Conservation (phyloP, 2,888 invertebrate genomes). For the Lissocephala sabroskyi region DNA sequence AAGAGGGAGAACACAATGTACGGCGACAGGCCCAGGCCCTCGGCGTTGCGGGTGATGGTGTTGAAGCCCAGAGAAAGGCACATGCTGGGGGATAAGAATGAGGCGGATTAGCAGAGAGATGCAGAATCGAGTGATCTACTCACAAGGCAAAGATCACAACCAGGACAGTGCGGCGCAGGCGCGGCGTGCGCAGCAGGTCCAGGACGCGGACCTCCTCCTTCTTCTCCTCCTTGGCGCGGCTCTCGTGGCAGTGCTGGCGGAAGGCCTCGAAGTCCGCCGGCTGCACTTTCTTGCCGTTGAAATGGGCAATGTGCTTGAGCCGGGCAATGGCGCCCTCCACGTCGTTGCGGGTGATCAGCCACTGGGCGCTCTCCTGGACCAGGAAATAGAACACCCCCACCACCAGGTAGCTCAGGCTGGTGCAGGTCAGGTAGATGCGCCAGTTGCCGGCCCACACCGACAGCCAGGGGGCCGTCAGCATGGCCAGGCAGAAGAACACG, state of each 20-base stretch:
- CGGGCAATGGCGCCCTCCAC: conserved; percentile 74
- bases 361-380: conserved; percentile 76
- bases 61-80: conserved; percentile 75
- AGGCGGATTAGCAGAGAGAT: not conserved
- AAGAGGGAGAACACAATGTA: conserved; percentile 74
- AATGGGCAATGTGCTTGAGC: conserved; percentile 73
- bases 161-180: conserved; percentile 73
- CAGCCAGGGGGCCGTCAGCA: conserved; percentile 73
- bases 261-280: conserved; percentile 63
- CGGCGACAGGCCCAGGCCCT: conserved; percentile 74
- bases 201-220: conserved; percentile 48
- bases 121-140: too few species aligned
- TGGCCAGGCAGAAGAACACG: conserved; percentile 75
- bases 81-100: conserved; percentile 71
- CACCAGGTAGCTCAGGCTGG: conserved; percentile 73
- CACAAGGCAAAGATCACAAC: conserved; percentile 76
- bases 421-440: conserved; percentile 73
- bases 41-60: conserved; percentile 75
- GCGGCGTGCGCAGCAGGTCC: conserved; percentile 74
- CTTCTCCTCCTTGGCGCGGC: conserved; percentile 29
- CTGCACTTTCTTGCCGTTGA: conserved; percentile 72
- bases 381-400: conserved; percentile 73
- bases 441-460: conserved; percentile 73
- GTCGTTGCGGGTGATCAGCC: conserved; percentile 75
- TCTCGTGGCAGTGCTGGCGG: conserved; percentile 49